A percentile compares a stretch with the other conserved stretches of the same genome.
Evolutionary conservation across 2,113 vertebrate species (phyloP).

Genomic region (Semnornis frantzii): DNA sequence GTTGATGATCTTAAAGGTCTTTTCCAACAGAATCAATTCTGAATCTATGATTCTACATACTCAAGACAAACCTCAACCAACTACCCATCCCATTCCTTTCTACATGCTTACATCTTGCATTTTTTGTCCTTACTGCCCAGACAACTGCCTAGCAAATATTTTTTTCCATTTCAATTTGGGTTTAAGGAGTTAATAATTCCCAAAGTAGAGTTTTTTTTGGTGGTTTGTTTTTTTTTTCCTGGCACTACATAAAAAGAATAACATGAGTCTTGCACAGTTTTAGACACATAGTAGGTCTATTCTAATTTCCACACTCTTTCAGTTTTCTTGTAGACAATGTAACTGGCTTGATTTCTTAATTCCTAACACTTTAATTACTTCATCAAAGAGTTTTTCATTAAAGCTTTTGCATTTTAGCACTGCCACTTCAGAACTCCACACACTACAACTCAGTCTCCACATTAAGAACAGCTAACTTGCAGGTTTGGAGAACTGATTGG

Average conservation of each 20-base stretch:
- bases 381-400: conserved; percentile 18
- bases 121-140: background rate
- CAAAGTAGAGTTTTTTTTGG: background rate
- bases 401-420: conserved; percentile 3
- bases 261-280: background rate
- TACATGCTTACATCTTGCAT: fast-evolving
- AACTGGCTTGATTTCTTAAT: conserved; percentile 13
- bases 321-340: background rate
- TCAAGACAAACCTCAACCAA: background rate
- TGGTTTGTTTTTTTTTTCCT: background rate
- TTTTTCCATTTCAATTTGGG: background rate
- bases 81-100: background rate
- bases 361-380: conserved; percentile 34
- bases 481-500: background rate
- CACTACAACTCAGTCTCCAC: background rate
- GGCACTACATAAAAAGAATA: background rate
- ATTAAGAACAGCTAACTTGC: background rate
- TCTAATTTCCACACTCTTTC: background rate
- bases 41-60: too few relatives aligned
- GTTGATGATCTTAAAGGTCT: too few relatives aligned
- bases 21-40: too few relatives aligned
- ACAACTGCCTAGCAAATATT: background rate
- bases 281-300: background rate
- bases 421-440: background rate
- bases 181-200: background rate